Conservation (phyloP, 2,888 invertebrate genomes). For the Pimpla rufipes region DNA sequence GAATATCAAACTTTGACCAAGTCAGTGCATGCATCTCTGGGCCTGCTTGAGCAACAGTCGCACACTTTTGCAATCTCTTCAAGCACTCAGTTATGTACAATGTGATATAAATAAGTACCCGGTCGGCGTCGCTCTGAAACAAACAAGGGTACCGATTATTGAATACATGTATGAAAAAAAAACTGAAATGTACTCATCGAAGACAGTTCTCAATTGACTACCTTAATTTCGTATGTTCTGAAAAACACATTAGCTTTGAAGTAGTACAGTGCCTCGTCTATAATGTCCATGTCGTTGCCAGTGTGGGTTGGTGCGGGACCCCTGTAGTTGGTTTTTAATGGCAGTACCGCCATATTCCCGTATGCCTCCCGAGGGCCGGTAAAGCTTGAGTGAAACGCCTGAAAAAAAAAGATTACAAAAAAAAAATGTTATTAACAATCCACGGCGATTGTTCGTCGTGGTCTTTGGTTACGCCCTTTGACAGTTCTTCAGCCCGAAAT, state of each 20-base stretch:
- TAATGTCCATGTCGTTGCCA: constrained; percentile 93
- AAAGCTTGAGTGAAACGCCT: constrained; percentile 99
- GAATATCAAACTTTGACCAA: constrained; percentile 97
- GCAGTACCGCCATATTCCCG: constrained; percentile 97
- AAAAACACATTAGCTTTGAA: constrained; percentile 99
- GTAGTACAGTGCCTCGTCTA: constrained; percentile 98
- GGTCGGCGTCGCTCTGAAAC: constrained; percentile 96
- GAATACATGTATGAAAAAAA: constrained; percentile 33
- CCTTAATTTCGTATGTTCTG: constrained; percentile 99
- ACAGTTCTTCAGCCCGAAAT: constrained; percentile 32
- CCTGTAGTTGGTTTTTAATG: constrained; percentile 95
- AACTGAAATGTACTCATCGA: neutral
- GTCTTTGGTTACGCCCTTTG: constrained; percentile 65
- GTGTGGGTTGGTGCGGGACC: constrained; percentile 92
- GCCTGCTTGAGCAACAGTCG: constrained; percentile 94
- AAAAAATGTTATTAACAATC: constrained; percentile 19
- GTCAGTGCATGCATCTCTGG: constrained; percentile 99
- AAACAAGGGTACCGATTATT: constrained; percentile 2
- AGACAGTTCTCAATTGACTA: constrained; percentile 79
- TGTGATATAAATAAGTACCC: constrained; percentile 98
- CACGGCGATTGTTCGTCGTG: neutral
- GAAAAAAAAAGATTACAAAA: constrained; percentile 81
- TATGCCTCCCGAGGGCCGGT: constrained; percentile 94
- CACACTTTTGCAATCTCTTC: constrained; percentile 96
- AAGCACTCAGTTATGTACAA: constrained; percentile 99